Evolutionary conservation across 2,888 invertebrate genomes (phyloP), one percentile per base, ranked within the genome.

Genomic region (Papilio protenor): DNA sequence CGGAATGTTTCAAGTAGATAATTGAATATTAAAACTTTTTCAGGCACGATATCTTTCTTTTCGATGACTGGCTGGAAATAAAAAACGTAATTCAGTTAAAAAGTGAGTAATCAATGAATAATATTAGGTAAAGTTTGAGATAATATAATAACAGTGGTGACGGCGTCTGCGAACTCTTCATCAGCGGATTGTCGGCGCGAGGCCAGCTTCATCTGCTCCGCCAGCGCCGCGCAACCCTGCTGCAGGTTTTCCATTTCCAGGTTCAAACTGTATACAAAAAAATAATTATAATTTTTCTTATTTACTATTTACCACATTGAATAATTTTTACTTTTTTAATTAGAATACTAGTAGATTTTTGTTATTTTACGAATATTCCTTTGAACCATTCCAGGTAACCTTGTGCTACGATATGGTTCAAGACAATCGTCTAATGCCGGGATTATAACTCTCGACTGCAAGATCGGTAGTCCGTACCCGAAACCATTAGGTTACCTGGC

Each of bases 141-240:
- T 61, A 55, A 18, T 72, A 18, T 55, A 52, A 81, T 69, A 86
- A 96, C 96, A 81, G 95, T 95, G 21, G 96, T 95, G 80, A 95
- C 89, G 10, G 95, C 95, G 84, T 96, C 96, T 18, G 93, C 89
- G 78, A 95, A 95, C 80, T 96, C 95, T 69, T 95, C 95, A 71
- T 95, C 95, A 5, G 92, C 92, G 12, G 95, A 95, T 0, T 92
- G 86, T 87, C 91, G 87, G 76, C 92, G 89, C 76, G 90, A 86
- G 77, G 86, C 74, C 61, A 87, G 83, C 2, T 80, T 83, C 10
- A 80, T 81, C 73, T 85, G 84, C 27, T 90, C 89, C 57, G 86
- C 88, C 57, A 89, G 79, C 0, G 89, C 86, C 18, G 88, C 87
- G 2, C 90, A 90, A 86, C 89, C 88, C 75, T 89, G 90, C 72